These are phyloP conservation scores for Leucophenga varia DNA, from an alignment of 1,140 invertebrate genomes.

Conservation along the genomic window DNA sequence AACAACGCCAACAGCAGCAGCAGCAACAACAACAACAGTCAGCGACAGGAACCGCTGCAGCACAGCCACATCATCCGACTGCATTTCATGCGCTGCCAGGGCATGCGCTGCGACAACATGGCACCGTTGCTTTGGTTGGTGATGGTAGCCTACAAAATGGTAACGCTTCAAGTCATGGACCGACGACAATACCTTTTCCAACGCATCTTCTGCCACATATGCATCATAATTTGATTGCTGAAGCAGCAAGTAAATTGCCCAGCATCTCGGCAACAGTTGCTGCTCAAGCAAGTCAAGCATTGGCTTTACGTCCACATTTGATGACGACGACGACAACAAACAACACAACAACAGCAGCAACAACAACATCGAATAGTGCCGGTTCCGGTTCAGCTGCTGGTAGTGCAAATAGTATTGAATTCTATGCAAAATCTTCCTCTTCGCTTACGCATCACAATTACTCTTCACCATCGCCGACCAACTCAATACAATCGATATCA, in stretches of 20 bases:
- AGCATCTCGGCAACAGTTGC: constrained; percentile 24
- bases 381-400: constrained; percentile 6
- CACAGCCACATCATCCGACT: constrained; percentile 15
- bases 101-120: constrained; percentile 5
- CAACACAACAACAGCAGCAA: constrained; percentile 13
- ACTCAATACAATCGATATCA: constrained; percentile 52
- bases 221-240: constrained; percentile 52
- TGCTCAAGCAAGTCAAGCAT: too few species aligned
- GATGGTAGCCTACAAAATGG: constrained; percentile 4
- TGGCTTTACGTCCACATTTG: constrained; percentile 24
- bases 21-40: constrained; percentile 7
- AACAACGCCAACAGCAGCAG: too few species aligned
- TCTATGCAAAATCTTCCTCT: constrained; percentile 10
- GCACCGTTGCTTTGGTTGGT: too few species aligned
- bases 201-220: constrained; percentile 60
- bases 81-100: constrained; percentile 16
- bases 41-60: too few species aligned
- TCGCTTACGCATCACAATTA: constrained; percentile 28
- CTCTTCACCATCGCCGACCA: constrained; percentile 50
- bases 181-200: constrained; percentile 60
- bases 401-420: constrained; percentile 13
- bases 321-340: constrained; percentile 26
- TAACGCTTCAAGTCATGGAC: too few species aligned
- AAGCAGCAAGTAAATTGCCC: constrained; percentile 48
- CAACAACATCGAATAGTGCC: constrained; percentile 10